These are phyloP conservation scores for Phania funesta DNA, from an alignment of 2,888 invertebrate genomes.

Conservation along the genomic window DNA sequence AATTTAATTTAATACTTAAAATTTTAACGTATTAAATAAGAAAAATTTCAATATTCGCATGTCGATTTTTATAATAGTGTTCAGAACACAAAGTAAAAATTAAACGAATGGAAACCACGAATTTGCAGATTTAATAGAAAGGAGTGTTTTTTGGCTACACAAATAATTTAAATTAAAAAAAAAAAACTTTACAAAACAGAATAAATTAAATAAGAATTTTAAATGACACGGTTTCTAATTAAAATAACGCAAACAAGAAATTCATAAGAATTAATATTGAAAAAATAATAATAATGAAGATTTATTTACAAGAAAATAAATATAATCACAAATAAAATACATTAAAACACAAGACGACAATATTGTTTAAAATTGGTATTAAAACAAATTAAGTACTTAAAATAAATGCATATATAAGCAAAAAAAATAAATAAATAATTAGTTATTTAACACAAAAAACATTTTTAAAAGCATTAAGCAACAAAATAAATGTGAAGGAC, in stretches of 20 bases:
- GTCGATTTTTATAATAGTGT: conserved; percentile 52
- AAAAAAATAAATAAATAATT: no score
- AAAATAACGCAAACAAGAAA: conserved; percentile 53
- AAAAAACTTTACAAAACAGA: conserved; percentile 29
- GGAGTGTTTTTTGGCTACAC: conserved; percentile 49
- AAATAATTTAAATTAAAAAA: conserved; percentile 19
- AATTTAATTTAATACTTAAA: no score
- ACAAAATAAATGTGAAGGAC: conserved; percentile 44
- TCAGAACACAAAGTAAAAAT: conserved; percentile 29
- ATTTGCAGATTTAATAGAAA: conserved; percentile 48
- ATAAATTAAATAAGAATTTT: conserved; percentile 42
- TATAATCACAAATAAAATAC: conserved; percentile 46
- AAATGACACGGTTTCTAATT: conserved; percentile 66
- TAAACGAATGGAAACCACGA: conserved; percentile 32
- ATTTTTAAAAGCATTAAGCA: conserved; percentile 34
- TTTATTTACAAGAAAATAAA: conserved; percentile 54
- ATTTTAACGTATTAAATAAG: no score
- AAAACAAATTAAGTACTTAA: conserved; percentile 60
- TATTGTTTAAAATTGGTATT: conserved; percentile 79
- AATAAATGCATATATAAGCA: conserved; percentile 21
- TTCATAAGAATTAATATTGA: conserved; percentile 33
- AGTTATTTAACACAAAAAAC: conserved; percentile 37
- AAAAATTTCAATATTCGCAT: background rate
- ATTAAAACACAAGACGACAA: conserved; percentile 69
- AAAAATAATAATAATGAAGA: conserved; percentile 44